Percentiles rank a stretch among this genome's conserved stretches.
These are phyloP conservation scores for Mastomys coucha DNA, from an alignment of 2,113 vertebrate species.

Conservation along the genomic window DNA sequence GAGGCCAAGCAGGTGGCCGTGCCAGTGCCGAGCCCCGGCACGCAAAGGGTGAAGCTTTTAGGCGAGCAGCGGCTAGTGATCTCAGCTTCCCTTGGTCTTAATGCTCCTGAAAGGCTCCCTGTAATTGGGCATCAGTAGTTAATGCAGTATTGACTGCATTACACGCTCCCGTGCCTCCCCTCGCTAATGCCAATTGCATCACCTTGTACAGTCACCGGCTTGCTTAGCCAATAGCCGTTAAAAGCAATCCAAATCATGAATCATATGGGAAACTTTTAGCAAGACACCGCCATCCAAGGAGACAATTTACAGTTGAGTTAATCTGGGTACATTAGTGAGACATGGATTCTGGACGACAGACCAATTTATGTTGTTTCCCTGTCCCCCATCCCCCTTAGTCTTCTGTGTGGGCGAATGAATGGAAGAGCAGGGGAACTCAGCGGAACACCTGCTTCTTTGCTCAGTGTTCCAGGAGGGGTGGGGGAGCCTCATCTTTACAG, in stretches of 20 bases:
- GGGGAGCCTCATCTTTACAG: slow-evolving; percentile 71
- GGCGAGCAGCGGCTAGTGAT: slow-evolving; percentile 99
- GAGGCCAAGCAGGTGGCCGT: slow-evolving; percentile 83
- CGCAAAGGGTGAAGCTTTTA: slow-evolving; percentile 99
- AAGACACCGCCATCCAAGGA: slow-evolving; percentile 97
- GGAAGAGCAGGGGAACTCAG: slow-evolving; percentile 89
- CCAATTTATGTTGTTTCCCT: slow-evolving; percentile 97
- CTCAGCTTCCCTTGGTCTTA: slow-evolving; percentile 99
- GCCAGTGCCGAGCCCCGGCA: slow-evolving; percentile 89
- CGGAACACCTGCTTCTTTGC: slow-evolving; percentile 76
- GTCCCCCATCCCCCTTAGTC: slow-evolving; percentile 90
- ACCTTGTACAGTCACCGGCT: slow-evolving; percentile 99
- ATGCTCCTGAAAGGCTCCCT: slow-evolving; percentile 99
- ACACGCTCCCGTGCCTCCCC: slow-evolving; percentile 99
- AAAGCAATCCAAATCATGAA: slow-evolving; percentile 99
- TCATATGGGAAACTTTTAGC: slow-evolving; percentile 99
- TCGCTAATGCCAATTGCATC: slow-evolving; percentile 99
- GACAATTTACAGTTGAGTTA: slow-evolving; percentile 99
- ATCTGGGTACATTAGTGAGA: slow-evolving; percentile 99
- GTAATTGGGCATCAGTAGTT: slow-evolving; percentile 99
- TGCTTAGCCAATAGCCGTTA: slow-evolving; percentile 99
- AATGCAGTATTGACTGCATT: slow-evolving; percentile 99
- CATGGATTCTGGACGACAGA: slow-evolving; percentile 97
- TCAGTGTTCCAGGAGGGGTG: slow-evolving; percentile 77
- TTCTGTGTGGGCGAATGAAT: slow-evolving; percentile 93